Evolutionary conservation across 2,797 vertebrate genomes (phyloP), one percentile per base, ranked within the genome.

Genomic region (Vespertilio murinus): DNA sequence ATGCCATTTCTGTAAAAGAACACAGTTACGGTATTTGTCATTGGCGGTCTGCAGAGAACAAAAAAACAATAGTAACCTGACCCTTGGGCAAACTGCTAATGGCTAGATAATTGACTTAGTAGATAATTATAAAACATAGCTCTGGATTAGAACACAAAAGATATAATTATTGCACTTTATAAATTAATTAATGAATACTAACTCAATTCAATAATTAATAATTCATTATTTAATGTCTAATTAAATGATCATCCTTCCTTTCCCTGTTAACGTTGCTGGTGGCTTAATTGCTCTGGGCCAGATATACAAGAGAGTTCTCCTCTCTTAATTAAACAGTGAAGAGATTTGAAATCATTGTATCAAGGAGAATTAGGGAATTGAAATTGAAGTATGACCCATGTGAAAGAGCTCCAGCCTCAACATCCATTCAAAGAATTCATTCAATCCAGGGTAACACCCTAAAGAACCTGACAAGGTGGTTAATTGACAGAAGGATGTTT

Each of bases 151-250:
- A 94, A 90, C 70, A 94, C 82, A 95, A 95, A 95, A 95, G 92
- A 97, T 94, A 88, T 96, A 95, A 96, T 97, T 96, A 96, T 96
- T 95, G 35, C 38, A 93, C 84, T 94, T 95, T 95, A 95, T 94
- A 96, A 93, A 96, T 90, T 96, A 97, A 97, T 96, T 97, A 97
- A 95, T 96, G 90, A 96, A 84, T 79, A 82, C 82, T 90, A 91
- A 96, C 38, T 95, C 81, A 71, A 87, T 91, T 94, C 88, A 91
- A 92, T 95, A 97, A 97, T 97, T 97, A 97, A 97, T 97, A 94
- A 97, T 96, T 97, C 80, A 96, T 96, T 97, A 93, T 92, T 94
- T 97, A 96, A 95, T 95, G 71, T 96, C 90, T 96, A 96, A 97
- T 96, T 97, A 96, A 97, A 94, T 74, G 56, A 93, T 95, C 61